Evolutionary conservation across 2,113 vertebrate genomes (phyloP).

Genomic region (Gnathonemus echidnorhynchus): DNA sequence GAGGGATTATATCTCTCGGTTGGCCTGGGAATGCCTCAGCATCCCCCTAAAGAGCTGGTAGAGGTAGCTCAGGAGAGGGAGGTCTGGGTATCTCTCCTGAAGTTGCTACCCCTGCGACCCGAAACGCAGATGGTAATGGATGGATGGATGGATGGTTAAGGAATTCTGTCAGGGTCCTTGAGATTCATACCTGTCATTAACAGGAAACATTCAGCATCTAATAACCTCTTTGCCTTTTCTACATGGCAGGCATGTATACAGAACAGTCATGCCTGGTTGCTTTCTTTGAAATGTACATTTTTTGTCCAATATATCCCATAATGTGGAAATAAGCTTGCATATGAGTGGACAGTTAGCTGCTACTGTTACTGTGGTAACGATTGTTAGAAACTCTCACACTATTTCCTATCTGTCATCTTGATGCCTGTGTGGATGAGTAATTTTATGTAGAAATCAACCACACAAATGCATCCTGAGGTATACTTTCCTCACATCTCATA

Average conservation of each 20-base stretch:
- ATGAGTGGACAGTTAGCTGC: not conserved
- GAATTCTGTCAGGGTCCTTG: not conserved
- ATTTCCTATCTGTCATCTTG: not conserved
- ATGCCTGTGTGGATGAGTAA: not conserved
- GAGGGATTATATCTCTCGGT: too few species aligned
- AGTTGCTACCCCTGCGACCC: too few species aligned
- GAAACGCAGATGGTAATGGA: too few species aligned
- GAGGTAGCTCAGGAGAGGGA: too few species aligned
- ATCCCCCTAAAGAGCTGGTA: too few species aligned
- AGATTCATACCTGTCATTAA: not conserved
- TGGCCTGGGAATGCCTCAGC: too few species aligned
- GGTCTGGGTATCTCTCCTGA: too few species aligned
- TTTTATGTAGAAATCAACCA: not conserved
- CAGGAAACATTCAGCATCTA: not conserved
- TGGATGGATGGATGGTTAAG: not conserved
- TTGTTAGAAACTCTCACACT: not conserved
- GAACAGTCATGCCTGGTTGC: not conserved
- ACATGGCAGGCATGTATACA: not conserved
- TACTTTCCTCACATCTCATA: not conserved
- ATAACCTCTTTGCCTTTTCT: not conserved
- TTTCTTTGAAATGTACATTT: not conserved
- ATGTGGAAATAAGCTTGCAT: slow-evolving; percentile 14
- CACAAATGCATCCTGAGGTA: not conserved
- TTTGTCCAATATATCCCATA: slow-evolving; percentile 5
- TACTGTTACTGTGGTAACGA: not conserved